Base-by-base conservation (phyloP, 2,797 vertebrate genomes). In the Caiman crocodilus region DNA sequence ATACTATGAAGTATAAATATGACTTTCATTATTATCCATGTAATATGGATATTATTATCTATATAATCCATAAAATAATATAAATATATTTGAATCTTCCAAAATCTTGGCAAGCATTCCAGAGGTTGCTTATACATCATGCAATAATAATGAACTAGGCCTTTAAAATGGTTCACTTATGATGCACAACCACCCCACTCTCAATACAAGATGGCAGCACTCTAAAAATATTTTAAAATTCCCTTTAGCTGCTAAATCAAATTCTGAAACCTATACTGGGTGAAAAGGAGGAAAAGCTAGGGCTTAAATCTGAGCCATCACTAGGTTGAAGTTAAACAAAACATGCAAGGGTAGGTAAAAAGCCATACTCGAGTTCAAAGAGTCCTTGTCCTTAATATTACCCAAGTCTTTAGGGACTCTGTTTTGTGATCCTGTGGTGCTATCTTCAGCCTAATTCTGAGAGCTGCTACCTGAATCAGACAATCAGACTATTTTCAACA, bases 241-340 rank as follows among this genome's bases (percentile, higher is more conserved):
- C 26, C 17, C 10, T 11, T 65, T 4, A 78, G 64, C 14, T 57
- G 42, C 4, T 84, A 82, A 85, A 75, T 28, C 1, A 14, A 35
- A 0, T 17, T 0, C n/a, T 5, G 23, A 71, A 76, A 90, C 79
- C n/a, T 63, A 15, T 42, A 60, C 2, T 0, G 0, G 18, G 58
- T 50, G 30, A 10, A 57, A 16, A 13, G 1, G 14, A 60, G 9
- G 10, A 32, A 73, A 42, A 73, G 14, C 35, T 73, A 14, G 42
- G 69, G 23, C 35, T 50, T 32, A 73, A 73, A 73, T 73, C 9
- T 42, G 21, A 23, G 25, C 35, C 15, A 23, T 42, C 69, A 50
- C 35, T 23, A 35, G 35, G 12, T 10, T 42, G 32, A 7, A 23
- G 42, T 71, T 25, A 14, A 71, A 69, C n/a, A 69, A 35, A 23